Conservation (phyloP, 2,888 invertebrate species). For the Drosophila melanosoma region DNA sequence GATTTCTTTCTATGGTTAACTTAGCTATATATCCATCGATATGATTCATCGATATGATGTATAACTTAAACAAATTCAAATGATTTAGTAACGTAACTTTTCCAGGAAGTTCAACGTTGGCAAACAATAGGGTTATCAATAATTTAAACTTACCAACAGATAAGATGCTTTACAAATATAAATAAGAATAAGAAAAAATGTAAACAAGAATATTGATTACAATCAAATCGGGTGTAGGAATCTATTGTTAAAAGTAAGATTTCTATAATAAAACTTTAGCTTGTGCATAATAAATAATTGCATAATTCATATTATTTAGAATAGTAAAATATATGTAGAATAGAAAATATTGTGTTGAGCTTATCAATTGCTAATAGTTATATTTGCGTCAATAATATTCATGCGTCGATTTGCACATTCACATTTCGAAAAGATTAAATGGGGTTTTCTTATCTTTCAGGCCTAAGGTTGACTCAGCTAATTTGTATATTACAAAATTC, state of each 20-base stretch:
- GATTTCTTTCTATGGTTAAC: neutral
- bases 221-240: neutral
- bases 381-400: neutral
- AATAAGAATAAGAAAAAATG: neutral
- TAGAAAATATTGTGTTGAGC: neutral
- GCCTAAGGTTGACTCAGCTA: slow-evolving; percentile 26
- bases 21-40: neutral
- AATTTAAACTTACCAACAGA: neutral
- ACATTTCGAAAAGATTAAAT: neutral
- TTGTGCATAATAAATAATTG: neutral
- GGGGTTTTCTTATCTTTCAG: neutral
- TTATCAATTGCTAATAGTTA: neutral
- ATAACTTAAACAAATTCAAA: neutral
- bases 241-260: neutral
- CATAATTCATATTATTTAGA: neutral
- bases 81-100: neutral
- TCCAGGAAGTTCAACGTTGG: neutral
- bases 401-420: neutral
- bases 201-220: neutral
- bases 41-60: neutral
- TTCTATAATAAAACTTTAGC: neutral
- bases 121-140: neutral
- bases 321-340: neutral
- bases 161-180: neutral
- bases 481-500: neutral